phyloP scores from a whole-genome alignment of 2,888 invertebrate species.

The Lycaena phlaeas region DNA sequence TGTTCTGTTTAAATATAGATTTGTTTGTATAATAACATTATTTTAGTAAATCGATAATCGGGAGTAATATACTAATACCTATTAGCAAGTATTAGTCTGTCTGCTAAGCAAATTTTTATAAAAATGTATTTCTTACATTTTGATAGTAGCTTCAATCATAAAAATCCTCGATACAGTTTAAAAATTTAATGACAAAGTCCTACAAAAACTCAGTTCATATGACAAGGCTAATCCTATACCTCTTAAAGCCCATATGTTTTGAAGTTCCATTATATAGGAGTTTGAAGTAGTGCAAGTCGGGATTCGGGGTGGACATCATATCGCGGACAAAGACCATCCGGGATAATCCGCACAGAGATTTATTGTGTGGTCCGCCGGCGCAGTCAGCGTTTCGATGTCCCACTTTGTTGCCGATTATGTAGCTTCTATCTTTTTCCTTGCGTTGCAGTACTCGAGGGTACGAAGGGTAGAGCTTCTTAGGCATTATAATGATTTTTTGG shows the following conservation, averaged over 20 bases:
- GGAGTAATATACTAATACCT: too few species aligned
- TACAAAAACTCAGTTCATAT: too few species aligned
- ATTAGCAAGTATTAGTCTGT: too few species aligned
- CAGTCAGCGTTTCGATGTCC: slow-evolving; percentile 16
- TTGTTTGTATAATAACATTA: too few species aligned
- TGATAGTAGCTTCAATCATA: too few species aligned
- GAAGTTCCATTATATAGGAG: background rate
- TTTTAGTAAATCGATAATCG: too few species aligned
- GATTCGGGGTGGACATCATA: slow-evolving; percentile 15
- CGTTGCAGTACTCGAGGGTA: slow-evolving; percentile 12
- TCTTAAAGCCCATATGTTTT: background rate
- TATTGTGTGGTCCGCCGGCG: slow-evolving; percentile 25
- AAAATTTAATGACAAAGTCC: too few species aligned
- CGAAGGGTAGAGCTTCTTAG: too few species aligned
- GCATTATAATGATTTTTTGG: slow-evolving; percentile 9
- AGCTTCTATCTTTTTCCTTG: slow-evolving; percentile 15
- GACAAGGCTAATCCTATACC: background rate
- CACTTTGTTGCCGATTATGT: slow-evolving; percentile 17
- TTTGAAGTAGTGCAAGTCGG: background rate
- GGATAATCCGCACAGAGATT: slow-evolving; percentile 29
- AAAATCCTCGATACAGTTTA: too few species aligned
- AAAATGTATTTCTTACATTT: too few species aligned
- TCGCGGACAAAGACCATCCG: slow-evolving; percentile 17
- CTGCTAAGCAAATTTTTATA: too few species aligned
- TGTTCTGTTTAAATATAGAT: too few species aligned